phyloP scores from a whole-genome alignment of 2,888 invertebrate genomes.

The Sarcophaga subvicina region DNA sequence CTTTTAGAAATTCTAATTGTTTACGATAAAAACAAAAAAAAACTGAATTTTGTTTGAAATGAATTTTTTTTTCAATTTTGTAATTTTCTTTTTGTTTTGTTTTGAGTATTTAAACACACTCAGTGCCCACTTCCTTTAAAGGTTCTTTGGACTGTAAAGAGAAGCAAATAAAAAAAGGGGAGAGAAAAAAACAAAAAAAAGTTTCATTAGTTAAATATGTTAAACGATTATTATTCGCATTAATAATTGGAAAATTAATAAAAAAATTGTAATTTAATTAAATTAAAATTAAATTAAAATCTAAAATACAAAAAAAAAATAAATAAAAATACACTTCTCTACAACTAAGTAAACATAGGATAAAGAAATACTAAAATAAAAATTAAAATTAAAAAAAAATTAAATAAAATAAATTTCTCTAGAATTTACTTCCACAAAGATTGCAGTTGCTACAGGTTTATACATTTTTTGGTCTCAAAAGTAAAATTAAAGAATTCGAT shows the following conservation, averaged over 20 bases:
- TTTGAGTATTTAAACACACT: conserved; percentile 85
- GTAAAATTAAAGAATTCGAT: no score
- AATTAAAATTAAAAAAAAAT: not conserved
- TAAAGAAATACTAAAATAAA: not conserved
- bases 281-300: conserved; percentile 4
- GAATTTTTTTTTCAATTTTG: conserved; percentile 3
- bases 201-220: conserved; percentile 28
- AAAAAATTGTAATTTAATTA: not conserved
- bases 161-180: conserved; percentile 73
- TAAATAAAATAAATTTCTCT: not conserved
- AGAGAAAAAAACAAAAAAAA: conserved; percentile 29
- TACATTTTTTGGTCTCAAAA: no score
- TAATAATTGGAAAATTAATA: conserved; percentile 83
- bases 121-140: conserved; percentile 90
- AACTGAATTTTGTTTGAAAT: no score
- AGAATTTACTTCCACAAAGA: not conserved
- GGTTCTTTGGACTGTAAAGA: conserved; percentile 91
- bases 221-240: conserved; percentile 81
- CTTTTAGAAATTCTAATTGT: conserved; percentile 37
- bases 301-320: not conserved
- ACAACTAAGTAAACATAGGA: not conserved
- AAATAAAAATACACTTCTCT: not conserved
- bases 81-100: conserved; percentile 7
- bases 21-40: not conserved
- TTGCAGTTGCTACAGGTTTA: no score